Evolutionary conservation across 2,888 invertebrate genomes (phyloP).

Genomic region (Ditula angustiorana): DNA sequence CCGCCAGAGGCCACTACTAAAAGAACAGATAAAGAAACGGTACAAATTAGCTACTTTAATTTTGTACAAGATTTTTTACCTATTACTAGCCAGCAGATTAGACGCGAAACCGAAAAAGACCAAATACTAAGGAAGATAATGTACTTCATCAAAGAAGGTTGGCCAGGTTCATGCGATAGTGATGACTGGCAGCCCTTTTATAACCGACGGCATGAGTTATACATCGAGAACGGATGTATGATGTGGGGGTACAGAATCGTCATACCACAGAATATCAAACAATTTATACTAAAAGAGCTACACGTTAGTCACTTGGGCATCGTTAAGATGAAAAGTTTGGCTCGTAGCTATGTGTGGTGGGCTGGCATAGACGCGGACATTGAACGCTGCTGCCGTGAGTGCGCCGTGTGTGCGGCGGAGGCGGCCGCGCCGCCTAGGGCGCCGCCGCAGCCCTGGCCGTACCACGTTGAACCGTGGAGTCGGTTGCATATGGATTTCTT

Average conservation of each 20-base stretch:
- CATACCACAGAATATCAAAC: not conserved
- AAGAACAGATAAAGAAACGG: not conserved
- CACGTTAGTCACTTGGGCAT: too few relatives aligned
- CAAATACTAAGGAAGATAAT: not conserved
- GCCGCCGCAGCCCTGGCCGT: too few relatives aligned
- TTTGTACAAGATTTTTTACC: constrained; percentile 4
- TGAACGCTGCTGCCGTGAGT: too few relatives aligned
- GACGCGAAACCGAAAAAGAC: not conserved
- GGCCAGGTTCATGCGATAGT: not conserved
- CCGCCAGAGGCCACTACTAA: not conserved
- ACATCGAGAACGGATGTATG: not conserved
- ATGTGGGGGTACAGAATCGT: constrained; percentile 10
- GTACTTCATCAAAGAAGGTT: not conserved
- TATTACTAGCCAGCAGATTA: not conserved
- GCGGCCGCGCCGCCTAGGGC: constrained; percentile 18
- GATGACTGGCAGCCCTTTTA: not conserved
- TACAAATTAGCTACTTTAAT: not conserved
- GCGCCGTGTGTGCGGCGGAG: not conserved
- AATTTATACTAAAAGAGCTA: too few relatives aligned
- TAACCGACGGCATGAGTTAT: not conserved
- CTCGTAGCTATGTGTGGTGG: too few relatives aligned
- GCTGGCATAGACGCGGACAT: too few relatives aligned
- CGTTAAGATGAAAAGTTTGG: too few relatives aligned
- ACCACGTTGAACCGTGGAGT: constrained; percentile 2
- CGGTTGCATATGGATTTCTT: constrained; percentile 27